Percentiles rank a stretch among this genome's conserved stretches.
Conservation (phyloP, 2,113 vertebrate genomes). For the Plecotus auritus region DNA sequence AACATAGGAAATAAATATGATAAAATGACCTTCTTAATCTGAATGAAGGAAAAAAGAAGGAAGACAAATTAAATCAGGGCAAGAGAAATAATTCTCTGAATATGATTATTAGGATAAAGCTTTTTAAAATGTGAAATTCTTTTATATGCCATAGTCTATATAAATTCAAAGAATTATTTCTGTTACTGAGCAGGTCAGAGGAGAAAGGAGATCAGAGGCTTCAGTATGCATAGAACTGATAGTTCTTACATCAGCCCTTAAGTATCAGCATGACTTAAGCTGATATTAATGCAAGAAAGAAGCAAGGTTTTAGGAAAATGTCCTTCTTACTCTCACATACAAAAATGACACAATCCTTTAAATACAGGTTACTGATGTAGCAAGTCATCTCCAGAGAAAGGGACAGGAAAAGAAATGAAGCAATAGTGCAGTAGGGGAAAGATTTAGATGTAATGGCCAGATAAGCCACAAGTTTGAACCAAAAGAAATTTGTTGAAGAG, state of each 20-base stretch:
- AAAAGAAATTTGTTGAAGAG: slow-evolving; percentile 16
- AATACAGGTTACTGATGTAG: slow-evolving; percentile 7
- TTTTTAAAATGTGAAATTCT: neutral
- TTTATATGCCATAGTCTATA: neutral
- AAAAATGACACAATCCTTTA: slow-evolving; percentile 15
- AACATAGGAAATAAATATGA: neutral
- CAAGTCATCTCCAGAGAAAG: neutral
- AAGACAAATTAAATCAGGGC: neutral
- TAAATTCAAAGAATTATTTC: neutral
- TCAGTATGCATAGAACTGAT: neutral
- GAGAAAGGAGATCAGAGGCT: neutral
- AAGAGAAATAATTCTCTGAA: neutral
- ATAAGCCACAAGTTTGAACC: neutral
- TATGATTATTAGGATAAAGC: neutral
- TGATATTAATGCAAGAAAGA: neutral
- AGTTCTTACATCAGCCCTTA: neutral
- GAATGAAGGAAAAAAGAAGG: neutral
- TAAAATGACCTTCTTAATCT: neutral
- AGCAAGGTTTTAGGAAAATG: neutral
- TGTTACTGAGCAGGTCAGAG: neutral
- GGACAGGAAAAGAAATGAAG: neutral
- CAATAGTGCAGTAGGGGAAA: neutral
- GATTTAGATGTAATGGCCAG: neutral
- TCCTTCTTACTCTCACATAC: neutral
- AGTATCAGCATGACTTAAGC: neutral